phyloP scores from a whole-genome alignment of 1,140 invertebrate species.

The Sipha flava region DNA sequence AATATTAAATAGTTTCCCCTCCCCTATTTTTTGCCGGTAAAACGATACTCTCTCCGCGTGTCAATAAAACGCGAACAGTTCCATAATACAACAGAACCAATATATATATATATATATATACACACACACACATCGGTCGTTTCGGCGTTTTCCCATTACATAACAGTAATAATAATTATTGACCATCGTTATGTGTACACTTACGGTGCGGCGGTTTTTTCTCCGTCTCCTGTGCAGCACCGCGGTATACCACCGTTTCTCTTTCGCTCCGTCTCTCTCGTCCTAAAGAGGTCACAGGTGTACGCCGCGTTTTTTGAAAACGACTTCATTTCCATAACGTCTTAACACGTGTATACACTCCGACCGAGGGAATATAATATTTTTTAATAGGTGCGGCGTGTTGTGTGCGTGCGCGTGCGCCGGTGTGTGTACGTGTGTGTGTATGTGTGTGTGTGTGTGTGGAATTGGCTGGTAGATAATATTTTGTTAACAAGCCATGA shows the following conservation, averaged over 20 bases:
- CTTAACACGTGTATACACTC: not conserved
- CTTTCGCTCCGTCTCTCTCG: too few species aligned
- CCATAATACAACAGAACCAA: not conserved
- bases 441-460: not conserved
- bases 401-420: not conserved
- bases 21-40: too few species aligned
- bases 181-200: not conserved
- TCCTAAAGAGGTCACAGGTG: conserved; percentile 27
- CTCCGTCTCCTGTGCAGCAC: too few species aligned
- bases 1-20: too few species aligned
- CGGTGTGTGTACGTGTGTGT: not conserved
- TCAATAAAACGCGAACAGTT: not conserved
- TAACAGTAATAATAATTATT: not conserved
- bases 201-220: too few species aligned
- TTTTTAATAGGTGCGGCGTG: conserved; percentile 28
- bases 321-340: conserved; percentile 33
- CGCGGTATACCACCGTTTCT: too few species aligned
- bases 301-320: not conserved
- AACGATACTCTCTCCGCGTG: not conserved
- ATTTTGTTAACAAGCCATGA: conserved; percentile 32
- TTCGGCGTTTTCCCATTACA: not conserved
- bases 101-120: not conserved
- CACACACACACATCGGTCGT: too few species aligned
- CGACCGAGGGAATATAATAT: not conserved
- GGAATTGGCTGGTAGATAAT: conserved; percentile 25